Evolutionary conservation across 2,113 vertebrate species (phyloP), one percentile per base, ranked within the genome.

Genomic region (Carettochelys insculpta): DNA sequence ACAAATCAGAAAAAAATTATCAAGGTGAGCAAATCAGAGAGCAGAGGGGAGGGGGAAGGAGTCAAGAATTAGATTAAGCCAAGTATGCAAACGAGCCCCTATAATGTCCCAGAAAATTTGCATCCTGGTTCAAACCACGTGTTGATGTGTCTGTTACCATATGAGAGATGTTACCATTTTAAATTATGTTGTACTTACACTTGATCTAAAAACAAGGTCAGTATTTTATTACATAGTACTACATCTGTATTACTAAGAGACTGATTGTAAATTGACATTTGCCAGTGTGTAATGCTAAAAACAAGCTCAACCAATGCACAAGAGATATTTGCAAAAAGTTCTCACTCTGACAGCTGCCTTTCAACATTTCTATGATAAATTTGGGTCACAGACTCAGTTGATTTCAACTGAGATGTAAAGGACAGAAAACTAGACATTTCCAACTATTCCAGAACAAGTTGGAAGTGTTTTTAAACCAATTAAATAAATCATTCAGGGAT

Each of bases 291-390:
- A 87, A 82, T 41, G 41, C 34, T 54, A 3, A 10, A 76, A 89
- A 82, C 2, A 47, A 3, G 22, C 92, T 17, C 9, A 54, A 52
- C 6, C 0, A 68, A 68, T 80, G 1, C 2, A 8, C n/a, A 31
- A 0, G 0, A 84, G 6, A 3, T 0, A 34, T 81, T 85, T 56
- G 12, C 24, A 76, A n/a, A n/a, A n/a, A n/a, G n/a, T n/a, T n/a
- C n/a, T n/a, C n/a, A n/a, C n/a, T n/a, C n/a, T n/a, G 14, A 34
- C 4, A 79, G 7, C 0, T 4, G 1, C 1, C 38, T 54, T 1
- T 31, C 58, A 78, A 61, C 65, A 41, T 8, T 41, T 0, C 75
- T 65, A 43, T 80, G 68, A n/a, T 0, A 1, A 51, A 50, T 89
- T 71, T 86, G 3, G 29, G 10, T 2, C 19, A 82, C 83, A 94